phyloP scores from a whole-genome alignment of 2,113 vertebrate genomes.

The Cyphomyrus discorhynchus region DNA sequence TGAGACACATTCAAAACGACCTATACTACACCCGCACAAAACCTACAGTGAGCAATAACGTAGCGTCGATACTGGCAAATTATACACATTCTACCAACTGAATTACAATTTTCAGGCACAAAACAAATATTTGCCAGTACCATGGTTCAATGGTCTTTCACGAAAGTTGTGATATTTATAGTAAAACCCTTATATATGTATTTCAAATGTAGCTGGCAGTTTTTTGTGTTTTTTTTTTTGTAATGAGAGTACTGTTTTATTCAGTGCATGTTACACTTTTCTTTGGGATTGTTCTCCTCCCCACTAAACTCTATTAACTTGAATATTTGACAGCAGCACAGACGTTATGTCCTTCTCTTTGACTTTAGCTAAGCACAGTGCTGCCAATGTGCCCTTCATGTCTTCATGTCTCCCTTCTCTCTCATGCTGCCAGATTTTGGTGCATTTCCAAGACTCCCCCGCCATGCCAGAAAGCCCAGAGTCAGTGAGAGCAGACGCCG shows the following conservation, averaged over 20 bases:
- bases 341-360: background rate
- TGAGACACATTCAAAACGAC: background rate
- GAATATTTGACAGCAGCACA: background rate
- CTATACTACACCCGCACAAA: background rate
- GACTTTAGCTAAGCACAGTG: background rate
- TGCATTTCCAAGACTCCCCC: background rate
- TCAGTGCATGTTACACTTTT: background rate
- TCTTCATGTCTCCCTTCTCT: background rate
- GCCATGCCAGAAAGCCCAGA: background rate
- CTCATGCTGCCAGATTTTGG: background rate
- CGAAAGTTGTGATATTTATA: background rate
- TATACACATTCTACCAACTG: background rate
- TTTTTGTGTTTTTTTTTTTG: background rate
- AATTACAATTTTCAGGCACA: background rate
- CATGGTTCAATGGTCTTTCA: background rate
- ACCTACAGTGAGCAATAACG: background rate
- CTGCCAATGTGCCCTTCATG: background rate
- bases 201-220: background rate
- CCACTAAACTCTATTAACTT: background rate
- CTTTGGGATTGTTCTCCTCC: background rate
- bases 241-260: background rate
- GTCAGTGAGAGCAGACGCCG: background rate
- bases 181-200: background rate
- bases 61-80: background rate
- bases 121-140: slow-evolving; percentile 1